A percentile compares a stretch with the other conserved stretches of the same genome.
Conservation (phyloP, 2,113 vertebrate species). For the Balaeniceps rex region DNA sequence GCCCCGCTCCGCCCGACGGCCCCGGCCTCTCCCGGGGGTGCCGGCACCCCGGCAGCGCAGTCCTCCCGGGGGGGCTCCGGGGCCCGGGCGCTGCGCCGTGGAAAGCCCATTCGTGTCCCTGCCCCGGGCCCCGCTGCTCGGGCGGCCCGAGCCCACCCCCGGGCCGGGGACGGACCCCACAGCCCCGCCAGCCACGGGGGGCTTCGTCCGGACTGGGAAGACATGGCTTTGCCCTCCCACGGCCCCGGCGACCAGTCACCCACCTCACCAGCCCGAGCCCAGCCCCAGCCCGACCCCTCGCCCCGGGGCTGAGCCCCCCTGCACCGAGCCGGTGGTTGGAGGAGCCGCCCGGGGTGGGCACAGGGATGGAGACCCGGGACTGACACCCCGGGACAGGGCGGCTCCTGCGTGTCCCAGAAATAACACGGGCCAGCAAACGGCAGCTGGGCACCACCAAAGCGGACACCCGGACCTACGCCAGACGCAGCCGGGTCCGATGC, state of each 20-base stretch:
- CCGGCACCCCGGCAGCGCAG: too few species aligned
- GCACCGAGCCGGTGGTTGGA: constrained; percentile 15
- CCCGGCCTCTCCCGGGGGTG: background rate
- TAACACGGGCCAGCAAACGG: background rate
- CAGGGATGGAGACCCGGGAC: background rate
- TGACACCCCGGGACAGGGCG: too few species aligned
- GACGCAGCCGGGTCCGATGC: background rate
- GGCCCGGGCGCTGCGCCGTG: background rate
- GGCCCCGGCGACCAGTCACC: too few species aligned
- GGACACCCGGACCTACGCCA: fast-evolving
- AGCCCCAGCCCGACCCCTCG: background rate
- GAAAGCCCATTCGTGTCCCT: background rate
- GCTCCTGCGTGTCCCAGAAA: background rate
- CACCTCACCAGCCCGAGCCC: background rate
- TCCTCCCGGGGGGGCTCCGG: too few species aligned
- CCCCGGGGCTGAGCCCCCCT: constrained; percentile 5
- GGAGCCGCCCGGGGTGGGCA: background rate
- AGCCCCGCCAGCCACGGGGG: too few species aligned
- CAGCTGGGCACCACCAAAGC: background rate
- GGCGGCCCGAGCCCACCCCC: background rate
- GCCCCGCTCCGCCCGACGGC: background rate
- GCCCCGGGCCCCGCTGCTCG: background rate
- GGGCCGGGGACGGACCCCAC: background rate
- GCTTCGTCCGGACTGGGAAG: background rate
- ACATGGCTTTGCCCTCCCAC: background rate